Percentiles rank a stretch among this genome's conserved stretches.
These are phyloP conservation scores for Limnephilus lunatus DNA, from an alignment of 2,888 invertebrate species.

Conservation along the genomic window DNA sequence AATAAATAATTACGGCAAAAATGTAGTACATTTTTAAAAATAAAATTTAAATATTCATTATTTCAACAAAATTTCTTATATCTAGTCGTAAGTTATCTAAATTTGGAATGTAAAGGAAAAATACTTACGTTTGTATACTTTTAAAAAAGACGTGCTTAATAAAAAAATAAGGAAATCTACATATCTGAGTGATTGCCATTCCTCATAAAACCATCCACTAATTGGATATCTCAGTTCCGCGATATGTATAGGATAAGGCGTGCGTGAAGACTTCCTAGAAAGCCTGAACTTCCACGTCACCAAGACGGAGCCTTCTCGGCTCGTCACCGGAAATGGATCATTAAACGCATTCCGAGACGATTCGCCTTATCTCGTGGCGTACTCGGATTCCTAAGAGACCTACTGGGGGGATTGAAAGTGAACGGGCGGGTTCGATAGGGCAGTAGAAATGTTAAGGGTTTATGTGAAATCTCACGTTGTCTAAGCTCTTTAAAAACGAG, in stretches of 20 bases:
- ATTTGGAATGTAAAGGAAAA: too few species aligned
- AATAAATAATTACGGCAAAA: too few species aligned
- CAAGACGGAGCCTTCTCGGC: background rate
- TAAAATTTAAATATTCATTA: too few species aligned
- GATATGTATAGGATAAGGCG: background rate
- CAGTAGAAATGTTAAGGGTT: background rate
- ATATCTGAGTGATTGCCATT: background rate
- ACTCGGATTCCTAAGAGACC: background rate
- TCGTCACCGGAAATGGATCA: conserved; percentile 4
- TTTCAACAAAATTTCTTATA: too few species aligned
- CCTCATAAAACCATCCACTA: background rate
- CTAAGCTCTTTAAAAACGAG: background rate
- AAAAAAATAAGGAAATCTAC: background rate
- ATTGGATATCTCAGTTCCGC: background rate
- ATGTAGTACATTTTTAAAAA: too few species aligned
- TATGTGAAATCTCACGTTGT: background rate
- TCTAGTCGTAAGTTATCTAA: too few species aligned
- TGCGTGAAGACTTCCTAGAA: background rate
- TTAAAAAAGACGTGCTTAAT: too few species aligned
- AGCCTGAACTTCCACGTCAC: background rate
- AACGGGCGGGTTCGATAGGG: too few species aligned
- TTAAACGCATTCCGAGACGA: background rate
- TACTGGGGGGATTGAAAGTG: background rate
- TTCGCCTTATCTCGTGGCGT: background rate
- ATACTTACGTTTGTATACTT: too few species aligned